A percentile compares a stretch with the other conserved stretches of the same genome.
phyloP scores from a whole-genome alignment of 2,113 vertebrate genomes.

The Lophius piscatorius region DNA sequence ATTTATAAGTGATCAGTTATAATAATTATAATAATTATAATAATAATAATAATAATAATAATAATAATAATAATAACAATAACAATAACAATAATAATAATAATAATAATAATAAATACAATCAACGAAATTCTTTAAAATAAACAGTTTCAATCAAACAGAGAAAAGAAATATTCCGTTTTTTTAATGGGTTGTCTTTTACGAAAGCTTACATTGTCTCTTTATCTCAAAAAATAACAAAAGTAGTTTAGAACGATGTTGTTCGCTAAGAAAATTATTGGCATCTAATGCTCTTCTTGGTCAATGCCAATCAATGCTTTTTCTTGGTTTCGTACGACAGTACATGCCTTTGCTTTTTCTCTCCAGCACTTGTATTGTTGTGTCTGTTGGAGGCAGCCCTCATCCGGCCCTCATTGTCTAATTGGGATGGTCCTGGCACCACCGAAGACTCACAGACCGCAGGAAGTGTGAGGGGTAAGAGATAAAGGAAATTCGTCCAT shows the following conservation, averaged over 20 bases:
- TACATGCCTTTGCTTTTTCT: neutral
- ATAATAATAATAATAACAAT: too few relatives aligned
- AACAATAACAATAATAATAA: too few relatives aligned
- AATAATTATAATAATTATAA: too few relatives aligned
- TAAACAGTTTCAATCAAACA: too few relatives aligned
- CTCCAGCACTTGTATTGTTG: conserved; percentile 46
- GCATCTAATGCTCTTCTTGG: neutral
- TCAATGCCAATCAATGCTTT: too few relatives aligned
- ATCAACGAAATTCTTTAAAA: too few relatives aligned
- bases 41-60: too few relatives aligned
- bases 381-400: conserved; percentile 48
- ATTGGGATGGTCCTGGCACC: neutral
- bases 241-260: too few relatives aligned
- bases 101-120: too few relatives aligned
- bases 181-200: neutral
- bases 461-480: too few relatives aligned
- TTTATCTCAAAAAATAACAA: neutral
- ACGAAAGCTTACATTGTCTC: neutral
- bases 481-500: neutral
- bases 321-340: neutral
- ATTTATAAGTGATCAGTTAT: too few relatives aligned
- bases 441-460: fast-evolving
- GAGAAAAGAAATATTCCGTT: too few relatives aligned
- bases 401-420: neutral
- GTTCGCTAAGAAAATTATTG: neutral